A percentile compares a stretch with the other conserved stretches of the same genome.
phyloP scores from a whole-genome alignment of 2,113 vertebrate genomes.

The Semnornis frantzii region DNA sequence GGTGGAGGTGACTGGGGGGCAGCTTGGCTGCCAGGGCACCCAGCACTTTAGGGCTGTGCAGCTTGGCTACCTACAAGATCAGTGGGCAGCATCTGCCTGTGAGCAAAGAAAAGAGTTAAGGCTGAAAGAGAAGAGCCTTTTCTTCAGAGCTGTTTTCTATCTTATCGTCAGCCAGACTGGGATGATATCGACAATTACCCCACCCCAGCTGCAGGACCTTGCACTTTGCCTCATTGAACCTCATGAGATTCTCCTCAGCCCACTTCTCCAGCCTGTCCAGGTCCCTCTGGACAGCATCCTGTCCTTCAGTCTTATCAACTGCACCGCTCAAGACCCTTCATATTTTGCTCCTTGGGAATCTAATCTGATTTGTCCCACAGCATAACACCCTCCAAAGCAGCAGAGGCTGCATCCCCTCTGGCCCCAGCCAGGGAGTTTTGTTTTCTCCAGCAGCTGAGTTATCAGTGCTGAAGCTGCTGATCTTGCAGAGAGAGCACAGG shows the following conservation, averaged over 20 bases:
- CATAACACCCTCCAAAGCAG: background rate
- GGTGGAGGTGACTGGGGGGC: background rate
- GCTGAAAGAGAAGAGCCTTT: background rate
- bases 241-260: too few species aligned
- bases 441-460: background rate
- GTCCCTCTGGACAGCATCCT: too few species aligned
- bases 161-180: too few species aligned
- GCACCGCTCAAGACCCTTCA: background rate
- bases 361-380: background rate
- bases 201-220: too few species aligned
- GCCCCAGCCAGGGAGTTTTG: background rate
- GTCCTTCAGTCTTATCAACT: too few species aligned
- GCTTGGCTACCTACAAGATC: background rate
- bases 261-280: too few species aligned
- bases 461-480: background rate
- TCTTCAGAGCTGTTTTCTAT: background rate
- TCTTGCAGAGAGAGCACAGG: background rate
- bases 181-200: too few species aligned
- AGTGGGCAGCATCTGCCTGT: background rate
- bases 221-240: too few species aligned
- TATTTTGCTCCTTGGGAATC: background rate
- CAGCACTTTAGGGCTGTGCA: fast-evolving
- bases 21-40: background rate
- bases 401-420: background rate
- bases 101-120: background rate